Conservation (phyloP, 2,113 vertebrate species). For the Paraplagusia blochii region DNA sequence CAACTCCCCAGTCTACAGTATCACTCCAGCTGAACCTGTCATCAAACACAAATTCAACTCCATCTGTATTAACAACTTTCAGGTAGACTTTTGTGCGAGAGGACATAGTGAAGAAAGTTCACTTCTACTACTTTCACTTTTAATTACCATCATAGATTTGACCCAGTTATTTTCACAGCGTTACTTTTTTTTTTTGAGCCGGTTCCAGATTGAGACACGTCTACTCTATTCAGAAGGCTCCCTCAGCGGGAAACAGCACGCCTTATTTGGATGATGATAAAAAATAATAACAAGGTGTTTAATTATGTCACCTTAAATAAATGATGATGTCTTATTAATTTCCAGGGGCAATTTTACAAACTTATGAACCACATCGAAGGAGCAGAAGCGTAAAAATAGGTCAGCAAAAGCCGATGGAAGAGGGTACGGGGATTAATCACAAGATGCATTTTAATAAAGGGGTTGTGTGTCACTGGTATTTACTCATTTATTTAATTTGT, state of each 20-base stretch:
- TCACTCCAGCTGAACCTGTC: background rate
- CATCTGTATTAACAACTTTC: constrained; percentile 5
- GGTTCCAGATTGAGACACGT: constrained; percentile 3
- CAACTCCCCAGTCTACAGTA: too few relatives aligned
- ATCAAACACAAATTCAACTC: constrained; percentile 41
- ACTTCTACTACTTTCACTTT: background rate
- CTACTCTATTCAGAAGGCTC: background rate
- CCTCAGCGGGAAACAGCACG: constrained; percentile 1
- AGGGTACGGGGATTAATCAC: constrained; percentile 61
- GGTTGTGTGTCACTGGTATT: constrained; percentile 39
- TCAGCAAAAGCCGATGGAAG: constrained; percentile 53
- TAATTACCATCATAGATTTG: background rate
- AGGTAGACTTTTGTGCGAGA: too few relatives aligned
- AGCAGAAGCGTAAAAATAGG: constrained; percentile 51
- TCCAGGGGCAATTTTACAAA: constrained; percentile 47
- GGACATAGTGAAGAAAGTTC: background rate
- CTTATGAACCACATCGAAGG: constrained; percentile 46
- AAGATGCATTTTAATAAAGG: constrained; percentile 60
- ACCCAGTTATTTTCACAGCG: constrained; percentile 10
- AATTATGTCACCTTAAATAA: constrained; percentile 62
- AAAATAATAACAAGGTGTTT: constrained; percentile 44
- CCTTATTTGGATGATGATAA: constrained; percentile 22
- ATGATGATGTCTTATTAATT: constrained; percentile 65
- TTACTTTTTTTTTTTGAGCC: constrained; percentile 5
- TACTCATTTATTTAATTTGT: constrained; percentile 31